Percentiles rank a stretch among this genome's conserved stretches.
phyloP scores from a whole-genome alignment of 2,113 vertebrate genomes.

The Odobenus rosmarus region DNA sequence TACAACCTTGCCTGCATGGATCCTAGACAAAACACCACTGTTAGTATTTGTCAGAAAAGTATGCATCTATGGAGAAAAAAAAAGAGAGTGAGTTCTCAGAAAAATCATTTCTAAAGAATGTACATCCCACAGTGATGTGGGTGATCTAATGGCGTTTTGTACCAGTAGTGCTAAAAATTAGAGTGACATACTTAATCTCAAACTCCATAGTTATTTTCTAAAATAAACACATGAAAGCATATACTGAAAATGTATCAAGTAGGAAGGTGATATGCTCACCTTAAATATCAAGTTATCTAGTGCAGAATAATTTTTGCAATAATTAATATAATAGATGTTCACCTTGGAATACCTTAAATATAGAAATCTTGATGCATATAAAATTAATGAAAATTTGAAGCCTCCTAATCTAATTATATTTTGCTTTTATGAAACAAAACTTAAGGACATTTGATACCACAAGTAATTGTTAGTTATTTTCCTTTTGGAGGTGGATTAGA shows the following conservation, averaged over 20 bases:
- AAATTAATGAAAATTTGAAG: conserved; percentile 52
- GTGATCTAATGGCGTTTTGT: conserved; percentile 55
- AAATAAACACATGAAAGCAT: conserved; percentile 57
- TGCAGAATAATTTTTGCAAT: not conserved
- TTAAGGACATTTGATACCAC: conserved; percentile 36
- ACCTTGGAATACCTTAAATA: conserved; percentile 52
- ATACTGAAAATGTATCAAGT: conserved; percentile 34
- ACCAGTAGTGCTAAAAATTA: conserved; percentile 50
- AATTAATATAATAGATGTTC: conserved; percentile 63
- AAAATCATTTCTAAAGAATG: conserved; percentile 62
- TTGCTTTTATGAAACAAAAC: conserved; percentile 61
- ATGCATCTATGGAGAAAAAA: not conserved
- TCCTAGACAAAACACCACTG: conserved; percentile 57
- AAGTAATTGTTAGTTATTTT: conserved; percentile 59
- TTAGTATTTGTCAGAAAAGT: conserved; percentile 51
- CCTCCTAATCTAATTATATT: conserved; percentile 14
- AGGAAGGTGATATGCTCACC: conserved; percentile 50
- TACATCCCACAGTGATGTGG: conserved; percentile 32
- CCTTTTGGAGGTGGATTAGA: conserved; percentile 36
- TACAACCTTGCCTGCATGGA: not conserved
- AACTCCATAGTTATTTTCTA: conserved; percentile 53
- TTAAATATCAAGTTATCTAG: conserved; percentile 43
- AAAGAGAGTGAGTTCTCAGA: not conserved
- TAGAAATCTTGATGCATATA: conserved; percentile 41
- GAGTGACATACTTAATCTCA: conserved; percentile 13